Conservation (phyloP, 1,140 invertebrate species). For the Dermatophagoides farinae region DNA sequence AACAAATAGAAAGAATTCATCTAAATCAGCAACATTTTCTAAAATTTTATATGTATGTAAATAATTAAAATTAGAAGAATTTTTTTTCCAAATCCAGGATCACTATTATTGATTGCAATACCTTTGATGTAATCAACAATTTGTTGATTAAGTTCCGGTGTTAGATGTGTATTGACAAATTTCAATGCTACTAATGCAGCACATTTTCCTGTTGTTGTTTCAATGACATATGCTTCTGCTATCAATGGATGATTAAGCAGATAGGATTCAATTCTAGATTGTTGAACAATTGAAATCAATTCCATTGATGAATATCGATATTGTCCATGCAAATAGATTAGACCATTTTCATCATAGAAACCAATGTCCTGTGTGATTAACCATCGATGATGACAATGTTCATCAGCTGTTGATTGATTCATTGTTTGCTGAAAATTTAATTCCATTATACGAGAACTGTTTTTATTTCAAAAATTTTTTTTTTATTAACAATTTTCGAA, state of each 20-base stretch:
- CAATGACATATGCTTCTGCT: not conserved
- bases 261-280: not conserved
- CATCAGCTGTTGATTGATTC: no score
- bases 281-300: not conserved
- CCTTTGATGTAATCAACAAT: no score
- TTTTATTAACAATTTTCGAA: not conserved
- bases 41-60: not conserved
- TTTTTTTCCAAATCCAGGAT: not conserved
- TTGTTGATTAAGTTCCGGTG: no score
- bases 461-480: not conserved
- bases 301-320: not conserved
- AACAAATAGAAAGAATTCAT: no score
- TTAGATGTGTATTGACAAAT: no score
- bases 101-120: no score
- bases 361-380: constrained; percentile 1
- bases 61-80: not conserved
- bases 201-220: no score
- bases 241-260: not conserved
- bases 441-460: no score
- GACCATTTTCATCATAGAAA: constrained; percentile 9
- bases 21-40: no score
- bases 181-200: no score
- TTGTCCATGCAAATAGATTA: constrained; percentile 7
- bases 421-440: no score
- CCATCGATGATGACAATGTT: not conserved